phyloP scores from a whole-genome alignment of 2,797 vertebrate species.

The Megalops cyprinoides region DNA sequence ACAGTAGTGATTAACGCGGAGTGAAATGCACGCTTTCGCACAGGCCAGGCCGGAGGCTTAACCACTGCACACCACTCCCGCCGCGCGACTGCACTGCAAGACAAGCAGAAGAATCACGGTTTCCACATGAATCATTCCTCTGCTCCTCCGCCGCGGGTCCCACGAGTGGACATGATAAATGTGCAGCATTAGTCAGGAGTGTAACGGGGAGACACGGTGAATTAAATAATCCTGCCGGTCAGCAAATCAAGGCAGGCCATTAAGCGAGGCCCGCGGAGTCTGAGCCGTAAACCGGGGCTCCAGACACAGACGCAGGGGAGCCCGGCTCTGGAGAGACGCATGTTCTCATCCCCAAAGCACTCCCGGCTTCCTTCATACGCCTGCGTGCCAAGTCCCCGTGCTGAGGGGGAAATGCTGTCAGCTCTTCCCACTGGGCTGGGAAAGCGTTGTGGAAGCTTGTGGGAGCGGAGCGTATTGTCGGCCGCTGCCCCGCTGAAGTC shows the following conservation, averaged over 20 bases:
- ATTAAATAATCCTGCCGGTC: slow-evolving; percentile 35
- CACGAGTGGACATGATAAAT: slow-evolving; percentile 44
- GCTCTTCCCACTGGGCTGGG: slow-evolving; percentile 46
- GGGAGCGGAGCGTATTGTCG: not conserved
- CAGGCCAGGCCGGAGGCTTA: not conserved
- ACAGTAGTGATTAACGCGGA: slow-evolving; percentile 16
- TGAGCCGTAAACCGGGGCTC: not conserved
- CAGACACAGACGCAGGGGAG: not conserved
- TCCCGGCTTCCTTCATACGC: slow-evolving; percentile 35
- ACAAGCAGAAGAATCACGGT: slow-evolving; percentile 12
- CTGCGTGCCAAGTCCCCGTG: slow-evolving; percentile 35
- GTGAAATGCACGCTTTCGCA: not conserved
- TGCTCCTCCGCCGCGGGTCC: slow-evolving; percentile 25
- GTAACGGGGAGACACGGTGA: slow-evolving; percentile 35
- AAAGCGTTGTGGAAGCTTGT: too few relatives aligned
- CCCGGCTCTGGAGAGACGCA: slow-evolving; percentile 15
- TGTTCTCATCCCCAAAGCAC: slow-evolving; percentile 50
- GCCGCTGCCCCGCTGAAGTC: slow-evolving; percentile 30
- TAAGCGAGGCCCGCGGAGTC: not conserved
- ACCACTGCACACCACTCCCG: not conserved
- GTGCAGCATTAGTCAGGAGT: slow-evolving; percentile 14
- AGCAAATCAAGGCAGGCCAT: slow-evolving; percentile 27
- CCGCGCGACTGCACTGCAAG: not conserved
- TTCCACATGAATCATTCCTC: not conserved
- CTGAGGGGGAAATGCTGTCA: slow-evolving; percentile 10